Percentiles rank a stretch among this genome's conserved stretches.
Evolutionary conservation across 2,113 vertebrate genomes (phyloP).

Genomic region (Sander vitreus): DNA sequence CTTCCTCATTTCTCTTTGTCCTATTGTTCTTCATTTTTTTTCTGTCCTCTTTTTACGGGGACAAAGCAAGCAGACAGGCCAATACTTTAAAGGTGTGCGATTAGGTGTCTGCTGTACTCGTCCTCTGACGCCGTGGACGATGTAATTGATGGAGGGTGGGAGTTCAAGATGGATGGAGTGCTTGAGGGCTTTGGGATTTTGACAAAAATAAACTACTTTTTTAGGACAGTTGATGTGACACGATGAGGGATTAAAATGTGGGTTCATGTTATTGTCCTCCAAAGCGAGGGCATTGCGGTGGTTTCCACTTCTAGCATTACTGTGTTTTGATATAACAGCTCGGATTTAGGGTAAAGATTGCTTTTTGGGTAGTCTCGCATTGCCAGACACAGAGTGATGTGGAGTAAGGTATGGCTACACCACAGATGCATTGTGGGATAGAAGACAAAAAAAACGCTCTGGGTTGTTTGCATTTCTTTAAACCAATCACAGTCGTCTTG

Average conservation of each 20-base stretch:
- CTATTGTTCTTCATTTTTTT: conserved; percentile 31
- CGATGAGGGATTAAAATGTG: conserved; percentile 29
- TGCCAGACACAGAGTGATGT: too few species aligned
- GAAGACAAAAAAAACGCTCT: too few species aligned
- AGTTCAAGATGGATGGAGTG: conserved; percentile 45
- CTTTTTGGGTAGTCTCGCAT: background rate
- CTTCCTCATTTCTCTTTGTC: conserved; percentile 63
- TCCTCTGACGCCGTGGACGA: conserved; percentile 45
- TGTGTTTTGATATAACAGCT: background rate
- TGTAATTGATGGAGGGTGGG: conserved; percentile 56
- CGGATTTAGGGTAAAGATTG: background rate
- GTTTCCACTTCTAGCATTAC: background rate
- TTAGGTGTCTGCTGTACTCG: conserved; percentile 38
- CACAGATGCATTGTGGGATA: too few species aligned
- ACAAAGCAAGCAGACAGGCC: conserved; percentile 65
- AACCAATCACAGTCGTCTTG: too few species aligned
- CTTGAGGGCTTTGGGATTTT: conserved; percentile 56
- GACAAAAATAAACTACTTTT: conserved; percentile 62
- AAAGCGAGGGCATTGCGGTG: conserved; percentile 19
- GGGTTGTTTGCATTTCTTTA: too few species aligned
- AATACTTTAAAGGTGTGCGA: conserved; percentile 36
- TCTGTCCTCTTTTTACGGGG: conserved; percentile 50
- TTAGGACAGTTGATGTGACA: conserved; percentile 49
- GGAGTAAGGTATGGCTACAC: too few species aligned
- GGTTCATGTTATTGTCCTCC: conserved; percentile 13